These are phyloP conservation scores for Ia io DNA, from an alignment of 2,113 vertebrate species.

Conservation along the genomic window DNA sequence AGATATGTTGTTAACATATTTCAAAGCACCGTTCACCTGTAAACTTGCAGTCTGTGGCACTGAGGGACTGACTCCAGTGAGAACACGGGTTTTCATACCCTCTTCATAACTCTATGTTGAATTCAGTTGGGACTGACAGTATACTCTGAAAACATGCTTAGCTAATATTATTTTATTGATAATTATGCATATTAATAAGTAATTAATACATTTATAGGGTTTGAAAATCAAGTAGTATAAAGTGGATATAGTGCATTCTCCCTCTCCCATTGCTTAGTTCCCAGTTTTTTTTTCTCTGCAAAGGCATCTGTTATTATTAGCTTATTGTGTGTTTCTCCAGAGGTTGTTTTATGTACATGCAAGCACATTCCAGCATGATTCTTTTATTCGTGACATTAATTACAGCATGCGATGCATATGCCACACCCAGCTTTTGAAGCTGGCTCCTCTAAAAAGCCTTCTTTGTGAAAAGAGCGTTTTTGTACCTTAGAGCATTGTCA, in stretches of 20 bases:
- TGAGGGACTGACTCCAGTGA: neutral
- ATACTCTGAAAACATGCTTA: neutral
- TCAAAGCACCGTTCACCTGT: neutral
- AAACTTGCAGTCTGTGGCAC: neutral
- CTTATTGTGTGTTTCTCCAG: constrained; percentile 7
- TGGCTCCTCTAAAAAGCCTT: neutral
- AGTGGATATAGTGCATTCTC: neutral
- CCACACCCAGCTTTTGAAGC: neutral
- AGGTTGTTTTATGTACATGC: neutral
- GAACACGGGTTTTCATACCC: neutral
- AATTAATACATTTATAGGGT: neutral
- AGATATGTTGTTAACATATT: neutral
- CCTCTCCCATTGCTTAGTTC: neutral
- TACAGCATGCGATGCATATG: neutral
- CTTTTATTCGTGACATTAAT: constrained; percentile 7
- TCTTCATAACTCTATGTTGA: neutral
- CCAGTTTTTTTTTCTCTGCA: neutral
- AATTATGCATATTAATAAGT: neutral
- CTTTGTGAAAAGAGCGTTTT: neutral
- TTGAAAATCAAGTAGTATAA: neutral
- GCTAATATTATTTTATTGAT: neutral
- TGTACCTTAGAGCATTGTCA: neutral
- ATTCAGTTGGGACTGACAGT: neutral
- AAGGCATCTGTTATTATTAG: neutral
- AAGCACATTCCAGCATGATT: constrained; percentile 41